Evolutionary conservation across 2,888 invertebrate species (phyloP).

Genomic region (Dryococelus australis): DNA sequence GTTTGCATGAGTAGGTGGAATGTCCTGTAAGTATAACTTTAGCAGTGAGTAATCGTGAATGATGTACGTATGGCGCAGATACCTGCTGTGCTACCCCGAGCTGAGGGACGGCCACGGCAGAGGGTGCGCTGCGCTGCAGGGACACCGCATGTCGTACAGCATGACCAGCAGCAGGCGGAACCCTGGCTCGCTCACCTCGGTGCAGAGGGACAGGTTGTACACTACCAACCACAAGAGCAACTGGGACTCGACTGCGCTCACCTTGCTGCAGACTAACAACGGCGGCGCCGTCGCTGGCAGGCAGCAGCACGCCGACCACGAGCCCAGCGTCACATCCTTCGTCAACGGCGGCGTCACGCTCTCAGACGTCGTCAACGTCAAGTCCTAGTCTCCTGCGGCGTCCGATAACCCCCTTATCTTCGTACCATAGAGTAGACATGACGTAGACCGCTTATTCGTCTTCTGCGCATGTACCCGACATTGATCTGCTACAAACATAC

Average conservation of each 20-base stretch:
- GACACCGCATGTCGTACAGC: slow-evolving; percentile 18
- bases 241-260: slow-evolving; percentile 24
- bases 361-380: neutral
- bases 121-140: neutral
- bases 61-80: neutral
- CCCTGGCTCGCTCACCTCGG: neutral
- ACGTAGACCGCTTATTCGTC: too few species aligned
- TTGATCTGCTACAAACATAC: too few species aligned
- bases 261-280: neutral
- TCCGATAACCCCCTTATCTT: too few species aligned
- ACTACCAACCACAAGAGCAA: neutral
- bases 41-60: too few species aligned
- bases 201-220: neutral
- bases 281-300: neutral
- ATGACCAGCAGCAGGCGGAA: neutral
- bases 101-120: neutral
- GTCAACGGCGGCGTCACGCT: neutral
- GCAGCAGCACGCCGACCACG: neutral
- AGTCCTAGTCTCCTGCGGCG: neutral
- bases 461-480: too few species aligned
- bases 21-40: too few species aligned
- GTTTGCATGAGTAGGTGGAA: too few species aligned
- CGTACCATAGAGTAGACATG: too few species aligned
- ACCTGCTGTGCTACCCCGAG: neutral
- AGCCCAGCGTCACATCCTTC: slow-evolving; percentile 8